phyloP scores from a whole-genome alignment of 2,113 vertebrate species.

The Vulpes vulpes region DNA sequence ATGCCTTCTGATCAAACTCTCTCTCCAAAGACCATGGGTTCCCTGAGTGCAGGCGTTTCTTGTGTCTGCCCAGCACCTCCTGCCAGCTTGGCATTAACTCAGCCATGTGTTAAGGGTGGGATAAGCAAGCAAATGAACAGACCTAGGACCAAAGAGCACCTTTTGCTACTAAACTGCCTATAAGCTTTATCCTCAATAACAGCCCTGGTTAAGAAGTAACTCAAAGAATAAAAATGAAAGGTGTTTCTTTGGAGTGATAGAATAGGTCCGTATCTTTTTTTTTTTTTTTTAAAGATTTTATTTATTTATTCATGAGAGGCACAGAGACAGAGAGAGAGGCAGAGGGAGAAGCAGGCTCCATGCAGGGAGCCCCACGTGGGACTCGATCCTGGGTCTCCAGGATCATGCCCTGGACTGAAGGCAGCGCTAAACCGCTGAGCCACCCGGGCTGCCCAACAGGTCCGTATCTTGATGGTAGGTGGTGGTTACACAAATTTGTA shows the following conservation, averaged over 20 bases:
- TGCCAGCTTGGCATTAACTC: background rate
- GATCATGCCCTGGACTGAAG: too few species aligned
- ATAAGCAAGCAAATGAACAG: background rate
- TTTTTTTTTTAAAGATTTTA: too few species aligned
- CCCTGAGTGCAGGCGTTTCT: too few species aligned
- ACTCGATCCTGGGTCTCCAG: too few species aligned
- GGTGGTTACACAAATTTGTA: background rate
- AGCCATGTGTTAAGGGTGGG: accelerated
- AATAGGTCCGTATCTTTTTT: background rate
- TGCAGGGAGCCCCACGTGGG: too few species aligned
- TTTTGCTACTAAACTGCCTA: background rate
- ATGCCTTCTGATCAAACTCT: background rate
- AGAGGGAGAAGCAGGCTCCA: too few species aligned
- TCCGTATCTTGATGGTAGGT: background rate
- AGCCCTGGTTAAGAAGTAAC: background rate
- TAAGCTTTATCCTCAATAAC: background rate
- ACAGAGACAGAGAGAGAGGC: too few species aligned
- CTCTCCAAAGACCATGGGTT: background rate
- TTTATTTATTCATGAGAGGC: too few species aligned
- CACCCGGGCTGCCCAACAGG: background rate
- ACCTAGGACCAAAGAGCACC: background rate
- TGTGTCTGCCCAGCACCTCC: background rate
- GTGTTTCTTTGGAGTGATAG: background rate
- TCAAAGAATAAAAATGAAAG: background rate
- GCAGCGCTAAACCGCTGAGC: too few species aligned